These are phyloP conservation scores for Diaprepes abbreviatus DNA, from an alignment of 2,888 invertebrate species.

Conservation along the genomic window DNA sequence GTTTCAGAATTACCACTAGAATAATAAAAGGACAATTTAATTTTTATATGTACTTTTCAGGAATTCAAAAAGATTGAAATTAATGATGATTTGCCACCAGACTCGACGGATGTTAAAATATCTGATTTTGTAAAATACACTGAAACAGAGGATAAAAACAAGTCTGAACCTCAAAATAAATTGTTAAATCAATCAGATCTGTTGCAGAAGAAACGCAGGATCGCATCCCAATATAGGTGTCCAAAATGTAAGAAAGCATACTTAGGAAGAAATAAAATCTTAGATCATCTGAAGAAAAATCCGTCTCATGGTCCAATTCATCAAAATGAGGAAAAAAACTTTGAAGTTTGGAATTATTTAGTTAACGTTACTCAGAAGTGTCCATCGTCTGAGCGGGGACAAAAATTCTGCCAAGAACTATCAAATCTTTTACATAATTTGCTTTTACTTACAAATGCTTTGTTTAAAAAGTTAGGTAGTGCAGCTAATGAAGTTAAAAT, in stretches of 20 bases:
- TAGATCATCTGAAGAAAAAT: slow-evolving; percentile 74
- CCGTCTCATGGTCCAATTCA: slow-evolving; percentile 72
- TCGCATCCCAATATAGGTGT: slow-evolving; percentile 71
- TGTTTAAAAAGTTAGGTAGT: slow-evolving; percentile 60
- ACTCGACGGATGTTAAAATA: slow-evolving; percentile 55
- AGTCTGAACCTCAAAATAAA: slow-evolving; percentile 28
- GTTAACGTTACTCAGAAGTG: slow-evolving; percentile 62
- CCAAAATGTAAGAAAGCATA: slow-evolving; percentile 77
- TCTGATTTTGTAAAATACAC: slow-evolving; percentile 58
- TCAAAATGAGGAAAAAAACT: slow-evolving; percentile 55
- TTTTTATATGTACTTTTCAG: slow-evolving; percentile 49
- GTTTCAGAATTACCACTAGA: no score
- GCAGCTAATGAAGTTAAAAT: slow-evolving; percentile 59
- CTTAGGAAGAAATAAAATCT: slow-evolving; percentile 73
- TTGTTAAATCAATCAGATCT: not conserved
- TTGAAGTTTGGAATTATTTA: slow-evolving; percentile 64
- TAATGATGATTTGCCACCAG: slow-evolving; percentile 48
- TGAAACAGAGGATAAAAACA: slow-evolving; percentile 47
- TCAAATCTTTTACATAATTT: slow-evolving; percentile 62
- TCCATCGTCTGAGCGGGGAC: slow-evolving; percentile 58
- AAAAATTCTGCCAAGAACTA: slow-evolving; percentile 63
- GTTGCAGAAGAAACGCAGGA: slow-evolving; percentile 33
- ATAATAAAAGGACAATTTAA: no score
- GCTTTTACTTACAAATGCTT: slow-evolving; percentile 59
- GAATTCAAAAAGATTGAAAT: slow-evolving; percentile 62